Percentiles rank a stretch among this genome's conserved stretches.
Conservation (phyloP, 1,140 invertebrate genomes). For the Cardiocondyla obscurior region DNA sequence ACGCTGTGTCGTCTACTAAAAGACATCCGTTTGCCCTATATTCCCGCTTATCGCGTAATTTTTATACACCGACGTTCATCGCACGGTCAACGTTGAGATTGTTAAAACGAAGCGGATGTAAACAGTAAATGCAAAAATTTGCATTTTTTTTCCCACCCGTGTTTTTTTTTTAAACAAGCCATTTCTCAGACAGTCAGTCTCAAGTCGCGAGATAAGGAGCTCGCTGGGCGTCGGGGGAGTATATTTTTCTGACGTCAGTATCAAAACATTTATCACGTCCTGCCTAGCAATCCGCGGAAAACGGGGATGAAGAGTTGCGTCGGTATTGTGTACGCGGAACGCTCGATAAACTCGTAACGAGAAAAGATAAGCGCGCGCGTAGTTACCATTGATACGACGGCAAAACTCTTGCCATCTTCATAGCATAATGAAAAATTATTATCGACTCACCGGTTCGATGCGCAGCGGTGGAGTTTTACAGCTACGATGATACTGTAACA, state of each 20-base stretch:
- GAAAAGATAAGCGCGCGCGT: neutral
- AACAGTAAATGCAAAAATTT: conserved; percentile 29
- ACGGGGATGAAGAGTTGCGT: conserved; percentile 1
- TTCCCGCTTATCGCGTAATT: neutral
- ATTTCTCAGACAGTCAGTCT: conserved; percentile 40
- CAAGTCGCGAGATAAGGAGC: conserved; percentile 58
- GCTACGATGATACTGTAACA: no score
- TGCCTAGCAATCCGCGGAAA: neutral
- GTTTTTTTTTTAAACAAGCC: conserved; percentile 35
- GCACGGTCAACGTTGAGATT: neutral
- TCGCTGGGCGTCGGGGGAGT: conserved; percentile 48
- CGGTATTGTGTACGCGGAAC: conserved; percentile 16
- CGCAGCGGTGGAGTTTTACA: no score
- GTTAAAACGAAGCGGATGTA: conserved; percentile 26
- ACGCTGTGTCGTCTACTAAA: neutral
- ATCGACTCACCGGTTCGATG: no score
- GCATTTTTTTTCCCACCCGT: conserved; percentile 32
- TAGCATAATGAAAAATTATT: no score
- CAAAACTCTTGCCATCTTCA: neutral
- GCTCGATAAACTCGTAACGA: neutral
- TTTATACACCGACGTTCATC: neutral
- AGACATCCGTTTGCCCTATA: neutral
- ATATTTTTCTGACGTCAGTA: conserved; percentile 67
- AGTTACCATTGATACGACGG: neutral
- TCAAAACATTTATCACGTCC: conserved; percentile 64